phyloP scores from a whole-genome alignment of 2,797 vertebrate species.

The Chanos chanos region DNA sequence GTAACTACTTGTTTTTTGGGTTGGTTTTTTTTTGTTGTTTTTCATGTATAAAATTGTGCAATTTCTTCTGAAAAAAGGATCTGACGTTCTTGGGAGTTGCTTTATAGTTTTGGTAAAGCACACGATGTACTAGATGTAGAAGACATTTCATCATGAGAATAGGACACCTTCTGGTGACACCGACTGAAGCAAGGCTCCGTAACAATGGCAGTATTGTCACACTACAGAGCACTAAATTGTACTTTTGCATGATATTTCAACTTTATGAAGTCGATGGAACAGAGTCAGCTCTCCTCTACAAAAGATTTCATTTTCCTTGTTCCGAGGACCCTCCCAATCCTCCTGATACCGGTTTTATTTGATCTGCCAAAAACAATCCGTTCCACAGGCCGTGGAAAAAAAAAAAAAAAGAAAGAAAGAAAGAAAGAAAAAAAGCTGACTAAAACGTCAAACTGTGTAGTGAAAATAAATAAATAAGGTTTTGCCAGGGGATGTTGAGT shows the following conservation, averaged over 20 bases:
- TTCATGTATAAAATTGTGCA: too few relatives aligned
- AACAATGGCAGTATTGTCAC: slow-evolving; percentile 24
- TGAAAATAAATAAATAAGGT: slow-evolving; percentile 26
- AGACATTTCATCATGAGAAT: too few relatives aligned
- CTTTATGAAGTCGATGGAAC: background rate
- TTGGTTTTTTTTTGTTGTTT: too few relatives aligned
- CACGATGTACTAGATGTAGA: too few relatives aligned
- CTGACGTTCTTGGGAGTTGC: too few relatives aligned
- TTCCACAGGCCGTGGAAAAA: slow-evolving; percentile 32
- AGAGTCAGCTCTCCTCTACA: slow-evolving; percentile 1
- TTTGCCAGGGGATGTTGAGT: slow-evolving; percentile 56
- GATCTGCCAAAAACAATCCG: slow-evolving; percentile 31
- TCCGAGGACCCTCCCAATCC: background rate
- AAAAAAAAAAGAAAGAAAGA: too few relatives aligned
- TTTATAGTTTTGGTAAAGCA: too few relatives aligned
- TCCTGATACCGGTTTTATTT: slow-evolving; percentile 10
- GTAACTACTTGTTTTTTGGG: too few relatives aligned
- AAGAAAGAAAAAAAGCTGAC: slow-evolving; percentile 23
- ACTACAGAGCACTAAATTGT: slow-evolving; percentile 1
- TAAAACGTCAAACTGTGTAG: slow-evolving; percentile 22
- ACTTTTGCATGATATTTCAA: background rate
- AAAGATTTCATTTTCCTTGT: slow-evolving; percentile 6
- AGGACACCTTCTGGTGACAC: background rate
- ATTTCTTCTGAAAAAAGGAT: too few relatives aligned
- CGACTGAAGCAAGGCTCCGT: background rate